Percentiles rank a stretch among this genome's conserved stretches.
These are phyloP conservation scores for Leptinotarsa tumamoca DNA, from an alignment of 2,888 invertebrate genomes.

Conservation along the genomic window DNA sequence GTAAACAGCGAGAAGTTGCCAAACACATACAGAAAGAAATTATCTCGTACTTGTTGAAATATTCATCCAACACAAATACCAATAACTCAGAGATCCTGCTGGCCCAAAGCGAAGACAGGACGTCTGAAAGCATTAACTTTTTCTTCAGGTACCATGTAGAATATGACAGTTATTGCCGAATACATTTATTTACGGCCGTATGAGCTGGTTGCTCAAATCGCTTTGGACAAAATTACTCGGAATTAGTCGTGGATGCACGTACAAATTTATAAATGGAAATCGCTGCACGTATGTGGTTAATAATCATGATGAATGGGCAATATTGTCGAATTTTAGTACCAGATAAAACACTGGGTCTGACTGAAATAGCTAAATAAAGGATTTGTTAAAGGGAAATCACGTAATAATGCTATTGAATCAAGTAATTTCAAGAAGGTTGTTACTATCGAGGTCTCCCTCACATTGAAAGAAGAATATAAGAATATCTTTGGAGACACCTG, in stretches of 20 bases:
- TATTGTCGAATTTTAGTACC: not conserved
- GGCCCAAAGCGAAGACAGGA: slow-evolving; percentile 34
- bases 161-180: slow-evolving; percentile 39
- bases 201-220: slow-evolving; percentile 27
- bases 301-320: slow-evolving; percentile 27
- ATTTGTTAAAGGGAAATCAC: not conserved
- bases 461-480: too few species aligned
- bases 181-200: slow-evolving; percentile 38
- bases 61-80: slow-evolving; percentile 20
- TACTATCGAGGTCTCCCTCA: too few species aligned
- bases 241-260: slow-evolving; percentile 37
- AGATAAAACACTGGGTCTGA: slow-evolving; percentile 2
- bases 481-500: too few species aligned
- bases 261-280: slow-evolving; percentile 29
- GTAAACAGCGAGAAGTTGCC: too few species aligned
- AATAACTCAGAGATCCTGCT: slow-evolving; percentile 8
- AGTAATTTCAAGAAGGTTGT: too few species aligned
- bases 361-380: not conserved
- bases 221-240: slow-evolving; percentile 27
- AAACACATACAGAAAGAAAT: not conserved
- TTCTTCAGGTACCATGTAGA: slow-evolving; percentile 37
- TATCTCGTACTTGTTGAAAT: slow-evolving; percentile 14
- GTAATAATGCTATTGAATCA: not conserved
- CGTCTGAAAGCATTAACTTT: slow-evolving; percentile 33
- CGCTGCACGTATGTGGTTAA: slow-evolving; percentile 20